Percentiles rank a stretch among this genome's conserved stretches.
Conservation (phyloP, 2,113 vertebrate genomes). For the Ranitomeya imitator region DNA sequence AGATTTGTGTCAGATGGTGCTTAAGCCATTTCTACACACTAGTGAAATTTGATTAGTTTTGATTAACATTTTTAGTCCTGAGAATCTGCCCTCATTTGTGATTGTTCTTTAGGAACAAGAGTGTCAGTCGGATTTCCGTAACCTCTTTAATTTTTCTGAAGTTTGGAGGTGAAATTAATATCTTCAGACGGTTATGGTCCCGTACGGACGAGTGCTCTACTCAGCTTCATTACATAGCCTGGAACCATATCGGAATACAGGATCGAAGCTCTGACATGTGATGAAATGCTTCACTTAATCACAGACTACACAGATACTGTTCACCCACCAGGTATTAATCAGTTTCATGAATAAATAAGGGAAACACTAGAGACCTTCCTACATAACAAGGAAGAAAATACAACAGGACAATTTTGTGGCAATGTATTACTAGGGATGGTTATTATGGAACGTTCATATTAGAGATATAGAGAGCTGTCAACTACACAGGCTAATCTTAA, state of each 20-base stretch:
- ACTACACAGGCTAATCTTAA: neutral
- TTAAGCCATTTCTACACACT: constrained; percentile 37
- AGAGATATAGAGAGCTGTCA: neutral
- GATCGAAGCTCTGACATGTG: constrained; percentile 20
- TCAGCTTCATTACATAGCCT: constrained; percentile 24
- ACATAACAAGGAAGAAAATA: neutral
- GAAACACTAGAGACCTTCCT: neutral
- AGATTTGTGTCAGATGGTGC: constrained; percentile 44
- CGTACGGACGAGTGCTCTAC: neutral
- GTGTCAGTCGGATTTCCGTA: constrained; percentile 5
- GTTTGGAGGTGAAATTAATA: constrained; percentile 50
- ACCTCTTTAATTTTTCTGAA: constrained; percentile 38
- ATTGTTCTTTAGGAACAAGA: constrained; percentile 46
- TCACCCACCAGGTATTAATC: neutral
- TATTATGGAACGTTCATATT: neutral
- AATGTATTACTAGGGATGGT: neutral
- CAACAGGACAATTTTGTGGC: neutral
- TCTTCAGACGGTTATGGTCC: neutral
- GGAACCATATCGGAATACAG: constrained; percentile 6
- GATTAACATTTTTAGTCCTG: constrained; percentile 46
- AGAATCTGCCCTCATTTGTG: constrained; percentile 29
- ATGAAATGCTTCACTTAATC: constrained; percentile 13
- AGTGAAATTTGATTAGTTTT: constrained; percentile 49
- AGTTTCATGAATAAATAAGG: neutral
- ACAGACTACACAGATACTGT: constrained; percentile 1